Conservation (phyloP, 2,113 vertebrate species). For the Hystrix brachyura region DNA sequence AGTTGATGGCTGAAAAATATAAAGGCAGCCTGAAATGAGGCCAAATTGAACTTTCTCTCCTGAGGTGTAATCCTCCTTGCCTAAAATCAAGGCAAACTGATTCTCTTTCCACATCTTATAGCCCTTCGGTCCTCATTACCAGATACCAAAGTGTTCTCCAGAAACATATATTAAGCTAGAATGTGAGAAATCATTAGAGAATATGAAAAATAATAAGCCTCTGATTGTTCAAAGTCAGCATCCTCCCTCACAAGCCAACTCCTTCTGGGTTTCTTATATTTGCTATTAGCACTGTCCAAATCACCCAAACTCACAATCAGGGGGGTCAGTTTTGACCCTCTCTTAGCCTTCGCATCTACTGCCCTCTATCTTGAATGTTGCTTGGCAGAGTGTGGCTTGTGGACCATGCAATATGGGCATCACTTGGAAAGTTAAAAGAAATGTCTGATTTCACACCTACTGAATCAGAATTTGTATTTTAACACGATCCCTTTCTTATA, state of each 20-base stretch:
- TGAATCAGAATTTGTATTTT: not conserved
- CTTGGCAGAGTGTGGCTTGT: not conserved
- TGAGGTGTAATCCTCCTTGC: conserved; percentile 37
- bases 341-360: not conserved
- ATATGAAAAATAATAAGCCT: conserved; percentile 11
- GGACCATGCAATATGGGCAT: not conserved
- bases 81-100: conserved; percentile 63
- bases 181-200: conserved; percentile 52
- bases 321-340: not conserved
- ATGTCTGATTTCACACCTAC: not conserved
- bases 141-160: conserved; percentile 14
- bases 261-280: conserved; percentile 40
- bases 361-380: not conserved
- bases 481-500: not conserved
- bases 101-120: not conserved
- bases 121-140: not conserved
- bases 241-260: conserved; percentile 1
- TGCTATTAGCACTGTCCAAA: not conserved
- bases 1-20: conserved; percentile 73
- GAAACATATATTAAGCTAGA: conserved; percentile 30
- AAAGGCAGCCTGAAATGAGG: conserved; percentile 65
- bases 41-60: conserved; percentile 65
- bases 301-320: not conserved
- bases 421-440: conserved; percentile 32
- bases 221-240: not conserved